Conservation (phyloP, 2,113 vertebrate genomes). For the Picathartes gymnocephalus region DNA sequence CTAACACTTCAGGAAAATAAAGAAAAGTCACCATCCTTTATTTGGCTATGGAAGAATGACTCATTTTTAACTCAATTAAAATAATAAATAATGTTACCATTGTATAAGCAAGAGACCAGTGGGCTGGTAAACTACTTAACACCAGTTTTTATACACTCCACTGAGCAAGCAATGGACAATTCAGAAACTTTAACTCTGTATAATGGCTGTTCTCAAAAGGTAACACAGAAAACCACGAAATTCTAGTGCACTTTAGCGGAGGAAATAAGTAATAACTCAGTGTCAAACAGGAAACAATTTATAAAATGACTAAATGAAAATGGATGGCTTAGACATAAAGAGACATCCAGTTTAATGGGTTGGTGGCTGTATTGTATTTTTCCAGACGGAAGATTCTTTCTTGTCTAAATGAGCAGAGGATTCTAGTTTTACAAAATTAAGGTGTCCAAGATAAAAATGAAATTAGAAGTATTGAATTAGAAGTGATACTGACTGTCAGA, state of each 20-base stretch:
- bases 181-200: background rate
- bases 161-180: background rate
- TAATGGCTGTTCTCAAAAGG: background rate
- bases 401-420: background rate
- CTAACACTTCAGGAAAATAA: background rate
- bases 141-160: background rate
- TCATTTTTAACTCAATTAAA: background rate
- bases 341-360: background rate
- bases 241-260: background rate
- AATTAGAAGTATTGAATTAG: background rate
- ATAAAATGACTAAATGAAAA: background rate
- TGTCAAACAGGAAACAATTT: background rate
- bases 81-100: background rate
- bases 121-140: background rate
- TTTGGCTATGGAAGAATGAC: background rate
- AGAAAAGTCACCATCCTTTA: background rate
- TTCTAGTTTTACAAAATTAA: background rate
- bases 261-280: background rate
- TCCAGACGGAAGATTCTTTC: background rate
- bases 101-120: background rate
- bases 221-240: background rate
- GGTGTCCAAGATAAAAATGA: background rate
- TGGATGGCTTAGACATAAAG: background rate
- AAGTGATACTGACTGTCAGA: background rate
- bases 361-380: background rate